Evolutionary conservation across 2,113 vertebrate species (phyloP), one percentile per base, ranked within the genome.

Genomic region (Sorex fumeus): DNA sequence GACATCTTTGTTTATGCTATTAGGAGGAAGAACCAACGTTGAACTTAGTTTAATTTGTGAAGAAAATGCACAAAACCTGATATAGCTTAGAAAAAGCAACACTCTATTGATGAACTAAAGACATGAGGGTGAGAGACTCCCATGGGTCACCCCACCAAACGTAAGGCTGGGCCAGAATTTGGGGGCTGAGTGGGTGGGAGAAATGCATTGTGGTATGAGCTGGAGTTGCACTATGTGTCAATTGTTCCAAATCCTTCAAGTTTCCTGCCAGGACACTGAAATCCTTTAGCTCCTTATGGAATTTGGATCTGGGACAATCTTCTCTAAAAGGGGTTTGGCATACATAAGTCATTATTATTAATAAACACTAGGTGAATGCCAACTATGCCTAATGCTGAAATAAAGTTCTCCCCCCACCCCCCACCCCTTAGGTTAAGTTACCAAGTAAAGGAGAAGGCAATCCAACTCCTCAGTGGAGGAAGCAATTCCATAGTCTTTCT

Each of bases 281-380:
- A 88, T 83, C 69, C 62, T 84, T 76, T 88, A 87, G 76, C 60
- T 85, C 10, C 1, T 11, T 87, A 53, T 85, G 87, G 74, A 88
- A 71, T 87, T 96, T 95, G 93, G 94, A 84, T 92, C 80, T 57
- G 77, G 74, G 84, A 91, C 80, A 94, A 79, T 90, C 91, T 85
- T 50, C 91, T 95, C 77, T 95, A 75, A 94, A 91, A 84, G 75
- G 84, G 23, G 45, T 87, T 95, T 94, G 92, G 86, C 91, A 91
- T 82, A 57, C 74, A 69, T 40, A 92, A 95, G 86, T 95, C 95
- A 82, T 95, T 93, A 94, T 93, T 94, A 95, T 93, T 94, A 96
- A 95, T 91, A 96, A 96, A 92, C 88, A 93, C 91, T 87, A 77
- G 64, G 76, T 25, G 11, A 87, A 88, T 95, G 92, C 92, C 93